Conservation (phyloP, 1,140 invertebrate genomes). For the Aphelenchoides fujianensis region DNA sequence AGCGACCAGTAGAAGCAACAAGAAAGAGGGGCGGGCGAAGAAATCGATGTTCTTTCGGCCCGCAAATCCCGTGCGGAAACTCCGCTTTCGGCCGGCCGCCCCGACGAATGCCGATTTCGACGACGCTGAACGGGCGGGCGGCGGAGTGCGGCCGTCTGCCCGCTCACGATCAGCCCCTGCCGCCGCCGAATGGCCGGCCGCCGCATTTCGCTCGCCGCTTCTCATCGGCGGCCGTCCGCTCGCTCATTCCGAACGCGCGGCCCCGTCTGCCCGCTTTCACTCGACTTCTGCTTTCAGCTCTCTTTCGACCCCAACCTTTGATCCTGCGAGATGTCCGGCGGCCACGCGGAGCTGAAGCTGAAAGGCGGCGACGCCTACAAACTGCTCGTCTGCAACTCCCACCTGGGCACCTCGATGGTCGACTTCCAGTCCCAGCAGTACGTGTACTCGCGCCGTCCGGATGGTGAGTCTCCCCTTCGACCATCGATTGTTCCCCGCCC, state of each 20-base stretch:
- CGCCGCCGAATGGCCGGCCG: background rate
- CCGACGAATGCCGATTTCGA: too few species aligned
- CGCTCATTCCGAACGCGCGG: background rate
- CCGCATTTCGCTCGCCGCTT: background rate
- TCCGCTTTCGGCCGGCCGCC: too few species aligned
- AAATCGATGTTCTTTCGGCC: too few species aligned
- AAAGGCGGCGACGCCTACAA: constrained; percentile 88
- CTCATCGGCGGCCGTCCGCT: background rate
- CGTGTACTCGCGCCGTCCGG: constrained; percentile 85
- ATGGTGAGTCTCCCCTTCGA: constrained; percentile 68
- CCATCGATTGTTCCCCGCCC: too few species aligned
- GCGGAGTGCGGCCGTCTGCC: background rate
- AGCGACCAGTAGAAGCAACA: too few species aligned
- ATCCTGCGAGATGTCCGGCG: constrained; percentile 17
- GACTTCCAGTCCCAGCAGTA: constrained; percentile 91
- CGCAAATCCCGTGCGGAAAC: too few species aligned
- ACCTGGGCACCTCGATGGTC: constrained; percentile 87
- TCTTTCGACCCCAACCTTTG: background rate
- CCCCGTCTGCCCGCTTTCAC: background rate
- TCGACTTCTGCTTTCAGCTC: background rate
- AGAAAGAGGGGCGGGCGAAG: too few species aligned
- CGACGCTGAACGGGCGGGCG: too few species aligned
- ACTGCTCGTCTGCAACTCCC: constrained; percentile 88
- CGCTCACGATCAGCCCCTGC: background rate
- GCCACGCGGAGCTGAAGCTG: constrained; percentile 27